phyloP scores from a whole-genome alignment of 2,797 vertebrate species.

The Eremophila alpestris region DNA sequence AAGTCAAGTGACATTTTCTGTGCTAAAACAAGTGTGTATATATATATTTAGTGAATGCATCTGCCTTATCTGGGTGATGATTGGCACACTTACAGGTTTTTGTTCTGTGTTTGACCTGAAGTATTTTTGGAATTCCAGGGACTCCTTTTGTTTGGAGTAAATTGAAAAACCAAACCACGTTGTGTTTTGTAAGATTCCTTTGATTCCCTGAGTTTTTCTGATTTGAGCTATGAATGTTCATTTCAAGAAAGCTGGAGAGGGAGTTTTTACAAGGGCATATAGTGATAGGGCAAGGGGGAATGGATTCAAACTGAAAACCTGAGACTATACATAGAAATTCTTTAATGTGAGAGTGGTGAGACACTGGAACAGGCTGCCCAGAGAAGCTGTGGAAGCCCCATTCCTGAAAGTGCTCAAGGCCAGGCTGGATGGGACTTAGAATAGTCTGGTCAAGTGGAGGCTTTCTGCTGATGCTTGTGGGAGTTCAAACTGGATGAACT shows the following conservation, averaged over 20 bases:
- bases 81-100: background rate
- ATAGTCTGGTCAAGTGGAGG: background rate
- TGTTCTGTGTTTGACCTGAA: background rate
- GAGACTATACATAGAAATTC: background rate
- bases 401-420: background rate
- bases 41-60: background rate
- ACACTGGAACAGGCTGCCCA: background rate
- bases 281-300: no score
- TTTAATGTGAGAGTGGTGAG: background rate
- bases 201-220: background rate
- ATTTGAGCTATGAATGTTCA: background rate
- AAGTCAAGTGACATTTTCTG: conserved; percentile 35
- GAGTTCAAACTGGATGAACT: background rate
- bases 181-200: background rate
- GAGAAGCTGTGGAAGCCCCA: background rate
- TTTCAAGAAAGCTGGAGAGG: background rate
- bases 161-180: background rate
- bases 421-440: background rate
- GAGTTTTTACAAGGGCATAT: background rate
- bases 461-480: background rate
- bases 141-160: background rate
- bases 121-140: background rate
- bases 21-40: background rate
- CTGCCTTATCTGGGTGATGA: background rate
- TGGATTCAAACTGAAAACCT: background rate